Base-by-base conservation (phyloP, 2,797 vertebrate species). In the Sebastes umbrosus region DNA sequence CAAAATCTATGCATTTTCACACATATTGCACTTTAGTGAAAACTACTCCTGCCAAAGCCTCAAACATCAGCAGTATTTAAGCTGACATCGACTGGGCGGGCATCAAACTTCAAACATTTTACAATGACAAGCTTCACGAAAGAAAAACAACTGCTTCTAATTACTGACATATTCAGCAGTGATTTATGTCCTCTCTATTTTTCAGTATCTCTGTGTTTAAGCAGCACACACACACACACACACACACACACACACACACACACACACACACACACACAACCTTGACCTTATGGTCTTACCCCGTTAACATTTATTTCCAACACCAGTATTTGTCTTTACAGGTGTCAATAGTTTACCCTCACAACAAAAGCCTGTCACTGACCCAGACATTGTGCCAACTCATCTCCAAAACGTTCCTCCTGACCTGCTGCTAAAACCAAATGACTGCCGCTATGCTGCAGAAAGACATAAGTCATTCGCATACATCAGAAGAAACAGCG, bases 311-410 rank as follows among this genome's bases (percentile, higher is more conserved):
- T 34, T 64, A 50, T 64, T 67, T 43, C 65, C 59, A 73, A 18
- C 13, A 64, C 67, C 54, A 69, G 70, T 54, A 79, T 89, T 84
- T 77, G 63, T 46, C 58, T 82, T 84, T 32, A 64, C 3, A 46
- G 70, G 36, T 82, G 72, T 59, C 66, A 68, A n/a, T 8, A 4
- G 66, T 83, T 82, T 77, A 77, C 46, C 65, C 25, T 87, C 55
- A 81, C 36, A 73, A 88, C 70, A 77, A 84, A 80, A 68, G n/a
- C 11, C 10, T 55, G 75, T 36, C 29, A 32, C 60, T 34, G 73
- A 64, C 22, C 46, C 32, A 63, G 50, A 78, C 73, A 7, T 54
- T 22, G 14, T 52, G 60, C 54, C 62, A 67, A 54, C 27, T 68
- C n/a, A 4, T 77, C 58, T 69, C 60, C 34, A 54, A 84, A 83